Evolutionary conservation across 1,140 invertebrate species (phyloP).

Genomic region (Rhagoletis pomonella): DNA sequence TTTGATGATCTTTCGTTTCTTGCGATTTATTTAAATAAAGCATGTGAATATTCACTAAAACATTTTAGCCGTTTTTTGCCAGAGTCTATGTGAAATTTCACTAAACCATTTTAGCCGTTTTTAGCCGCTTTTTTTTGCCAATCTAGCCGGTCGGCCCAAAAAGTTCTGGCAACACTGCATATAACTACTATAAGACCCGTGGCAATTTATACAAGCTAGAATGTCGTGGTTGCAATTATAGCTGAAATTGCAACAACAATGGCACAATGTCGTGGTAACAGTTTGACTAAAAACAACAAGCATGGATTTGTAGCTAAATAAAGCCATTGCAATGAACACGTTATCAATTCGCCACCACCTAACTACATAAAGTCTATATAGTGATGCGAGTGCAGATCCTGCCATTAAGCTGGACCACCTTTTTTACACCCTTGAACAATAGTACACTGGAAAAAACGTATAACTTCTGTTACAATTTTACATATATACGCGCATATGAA

Average conservation of each 20-base stretch:
- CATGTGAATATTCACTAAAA: no score
- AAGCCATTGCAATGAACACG: not conserved
- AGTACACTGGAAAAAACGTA: not conserved
- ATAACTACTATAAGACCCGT: not conserved
- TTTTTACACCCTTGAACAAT: not conserved
- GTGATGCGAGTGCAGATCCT: not conserved
- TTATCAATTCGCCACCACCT: slow-evolving; percentile 38
- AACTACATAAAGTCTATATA: not conserved
- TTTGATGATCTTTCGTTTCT: no score
- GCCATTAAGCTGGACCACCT: not conserved
- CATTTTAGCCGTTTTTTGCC: no score
- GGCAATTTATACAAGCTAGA: not conserved
- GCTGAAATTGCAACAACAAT: not conserved
- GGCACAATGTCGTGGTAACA: not conserved
- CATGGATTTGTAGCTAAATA: not conserved
- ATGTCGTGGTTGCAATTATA: not conserved
- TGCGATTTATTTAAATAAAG: no score
- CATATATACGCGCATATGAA: no score
- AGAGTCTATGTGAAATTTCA: no score
- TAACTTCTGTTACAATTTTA: no score
- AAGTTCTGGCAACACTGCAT: no score
- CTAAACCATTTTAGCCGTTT: no score
- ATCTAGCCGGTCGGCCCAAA: no score
- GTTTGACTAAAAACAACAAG: not conserved
- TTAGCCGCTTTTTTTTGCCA: no score